Evolutionary conservation across 2,113 vertebrate genomes (phyloP).

Genomic region (Cheirogaleus medius): DNA sequence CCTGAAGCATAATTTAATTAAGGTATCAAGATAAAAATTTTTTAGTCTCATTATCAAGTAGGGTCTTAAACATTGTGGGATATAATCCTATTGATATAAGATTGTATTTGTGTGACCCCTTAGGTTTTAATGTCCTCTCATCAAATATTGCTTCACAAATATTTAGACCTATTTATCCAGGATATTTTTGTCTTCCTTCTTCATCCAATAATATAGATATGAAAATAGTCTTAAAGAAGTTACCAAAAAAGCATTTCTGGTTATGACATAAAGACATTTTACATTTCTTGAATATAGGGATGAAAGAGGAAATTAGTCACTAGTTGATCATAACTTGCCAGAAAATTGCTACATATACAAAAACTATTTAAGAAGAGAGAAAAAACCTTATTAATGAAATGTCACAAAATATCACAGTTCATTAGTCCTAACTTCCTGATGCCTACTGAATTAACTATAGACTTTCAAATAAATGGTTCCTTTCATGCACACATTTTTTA

Average conservation of each 20-base stretch:
- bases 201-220: neutral
- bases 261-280: constrained; percentile 34
- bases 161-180: neutral
- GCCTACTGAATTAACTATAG: constrained; percentile 17
- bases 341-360: constrained; percentile 65
- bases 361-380: constrained; percentile 49
- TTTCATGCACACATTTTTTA: neutral
- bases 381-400: constrained; percentile 72
- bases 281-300: constrained; percentile 1
- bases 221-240: neutral
- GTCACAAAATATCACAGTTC: constrained; percentile 72
- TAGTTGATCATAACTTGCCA: constrained; percentile 56
- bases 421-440: constrained; percentile 57
- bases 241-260: neutral
- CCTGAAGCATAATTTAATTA: neutral
- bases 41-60: neutral
- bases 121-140: neutral
- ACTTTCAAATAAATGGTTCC: constrained; percentile 35
- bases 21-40: neutral
- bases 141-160: neutral
- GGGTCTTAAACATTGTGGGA: neutral
- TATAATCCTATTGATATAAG: neutral
- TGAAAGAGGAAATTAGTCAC: constrained; percentile 47
- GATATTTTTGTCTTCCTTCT: neutral
- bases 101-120: neutral